Percentiles rank a stretch among this genome's conserved stretches.
Evolutionary conservation across 2,888 invertebrate genomes (phyloP).

Genomic region (Drosophila lutescens): DNA sequence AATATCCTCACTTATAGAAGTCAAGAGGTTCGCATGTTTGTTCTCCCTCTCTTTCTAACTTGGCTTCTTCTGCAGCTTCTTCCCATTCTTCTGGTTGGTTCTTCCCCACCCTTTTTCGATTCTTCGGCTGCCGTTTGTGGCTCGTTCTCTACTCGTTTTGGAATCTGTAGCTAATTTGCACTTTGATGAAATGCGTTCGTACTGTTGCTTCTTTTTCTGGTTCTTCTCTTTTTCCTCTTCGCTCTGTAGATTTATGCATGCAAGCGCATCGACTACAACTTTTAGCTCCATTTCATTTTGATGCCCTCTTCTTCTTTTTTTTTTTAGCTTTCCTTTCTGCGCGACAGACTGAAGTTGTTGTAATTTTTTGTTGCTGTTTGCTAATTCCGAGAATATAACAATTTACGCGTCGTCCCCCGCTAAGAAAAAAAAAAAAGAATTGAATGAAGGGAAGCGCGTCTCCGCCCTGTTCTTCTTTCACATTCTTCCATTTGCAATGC

Average conservation of each 20-base stretch:
- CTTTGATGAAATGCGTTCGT: constrained; percentile 78
- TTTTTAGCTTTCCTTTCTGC: constrained; percentile 29
- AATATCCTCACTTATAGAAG: background rate
- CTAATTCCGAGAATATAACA: constrained; percentile 79
- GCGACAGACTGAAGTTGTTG: constrained; percentile 44
- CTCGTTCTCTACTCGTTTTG: constrained; percentile 47
- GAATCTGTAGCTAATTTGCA: constrained; percentile 78
- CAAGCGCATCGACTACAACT: constrained; percentile 54
- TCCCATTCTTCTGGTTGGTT: constrained; percentile 6
- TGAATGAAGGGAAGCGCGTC: constrained; percentile 49
- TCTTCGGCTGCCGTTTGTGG: constrained; percentile 24
- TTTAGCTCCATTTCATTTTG: constrained; percentile 77
- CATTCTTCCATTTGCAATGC: constrained; percentile 60
- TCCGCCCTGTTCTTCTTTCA: constrained; percentile 6
- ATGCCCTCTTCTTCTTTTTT: constrained; percentile 21
- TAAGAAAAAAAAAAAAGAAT: constrained; percentile 51
- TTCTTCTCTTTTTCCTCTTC: constrained; percentile 11
- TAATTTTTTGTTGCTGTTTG: constrained; percentile 52
- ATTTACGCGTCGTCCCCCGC: constrained; percentile 76
- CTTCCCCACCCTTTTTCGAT: constrained; percentile 25
- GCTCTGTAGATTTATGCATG: constrained; percentile 72
- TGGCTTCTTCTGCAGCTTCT: constrained; percentile 17
- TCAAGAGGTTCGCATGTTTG: background rate
- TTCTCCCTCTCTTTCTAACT: background rate
- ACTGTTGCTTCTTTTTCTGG: constrained; percentile 34